These are phyloP conservation scores for Adela reaumurella DNA, from an alignment of 2,888 invertebrate genomes.

Conservation along the genomic window DNA sequence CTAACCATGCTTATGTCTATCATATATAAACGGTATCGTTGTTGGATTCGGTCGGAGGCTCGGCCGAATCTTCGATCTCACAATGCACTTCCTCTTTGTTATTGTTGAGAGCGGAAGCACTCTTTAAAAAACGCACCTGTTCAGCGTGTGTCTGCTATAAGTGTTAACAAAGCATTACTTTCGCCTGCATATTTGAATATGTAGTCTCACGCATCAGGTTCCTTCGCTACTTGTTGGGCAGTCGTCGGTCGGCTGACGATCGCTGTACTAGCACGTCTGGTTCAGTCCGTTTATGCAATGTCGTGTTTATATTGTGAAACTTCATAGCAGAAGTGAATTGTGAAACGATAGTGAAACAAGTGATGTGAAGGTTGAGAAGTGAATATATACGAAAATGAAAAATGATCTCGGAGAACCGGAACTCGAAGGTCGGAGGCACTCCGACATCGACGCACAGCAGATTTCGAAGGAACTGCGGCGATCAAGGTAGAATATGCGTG, in stretches of 20 bases:
- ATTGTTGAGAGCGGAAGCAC: background rate
- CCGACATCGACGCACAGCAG: conserved; percentile 41
- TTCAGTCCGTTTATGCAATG: too few relatives aligned
- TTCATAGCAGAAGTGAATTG: too few relatives aligned
- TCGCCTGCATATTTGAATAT: background rate
- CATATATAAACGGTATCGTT: too few relatives aligned
- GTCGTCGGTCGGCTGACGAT: too few relatives aligned
- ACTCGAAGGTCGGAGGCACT: conserved; percentile 38
- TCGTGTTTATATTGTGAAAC: too few relatives aligned
- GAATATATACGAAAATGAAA: conserved; percentile 26
- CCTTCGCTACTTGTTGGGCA: background rate
- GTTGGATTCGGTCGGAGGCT: too few relatives aligned
- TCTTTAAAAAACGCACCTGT: background rate
- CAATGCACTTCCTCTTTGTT: background rate
- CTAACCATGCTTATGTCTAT: too few relatives aligned
- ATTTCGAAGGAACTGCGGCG: conserved; percentile 56
- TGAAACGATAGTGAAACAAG: too few relatives aligned
- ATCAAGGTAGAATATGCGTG: conserved; percentile 37
- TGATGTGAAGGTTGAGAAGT: background rate
- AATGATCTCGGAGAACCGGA: conserved; percentile 47
- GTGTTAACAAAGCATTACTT: background rate
- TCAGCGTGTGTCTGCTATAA: background rate
- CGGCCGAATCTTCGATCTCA: too few relatives aligned
- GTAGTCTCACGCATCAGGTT: background rate
- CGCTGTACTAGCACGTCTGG: too few relatives aligned